These are phyloP conservation scores for Petroica traversi DNA, from an alignment of 2,113 vertebrate genomes.

Conservation along the genomic window DNA sequence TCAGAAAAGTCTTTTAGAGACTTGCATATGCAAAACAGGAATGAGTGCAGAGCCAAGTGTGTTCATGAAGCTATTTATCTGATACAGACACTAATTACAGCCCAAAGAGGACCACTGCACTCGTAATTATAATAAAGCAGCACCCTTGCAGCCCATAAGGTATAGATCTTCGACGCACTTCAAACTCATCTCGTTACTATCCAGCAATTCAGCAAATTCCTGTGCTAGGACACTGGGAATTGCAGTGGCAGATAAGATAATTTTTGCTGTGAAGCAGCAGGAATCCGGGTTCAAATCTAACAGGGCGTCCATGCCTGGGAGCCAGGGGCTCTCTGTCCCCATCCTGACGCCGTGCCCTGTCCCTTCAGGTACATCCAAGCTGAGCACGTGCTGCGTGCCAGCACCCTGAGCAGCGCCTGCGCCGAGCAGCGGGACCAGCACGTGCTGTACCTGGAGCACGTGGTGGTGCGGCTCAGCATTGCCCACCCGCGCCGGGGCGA, in stretches of 20 bases:
- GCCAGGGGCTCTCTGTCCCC: not conserved
- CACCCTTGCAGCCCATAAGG: not conserved
- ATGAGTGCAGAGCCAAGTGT: not conserved
- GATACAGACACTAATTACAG: slow-evolving; percentile 32
- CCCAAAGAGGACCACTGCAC: not conserved
- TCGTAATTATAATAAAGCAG: slow-evolving; percentile 29
- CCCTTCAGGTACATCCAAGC: slow-evolving; percentile 81
- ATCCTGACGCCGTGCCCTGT: rapidly evolving
- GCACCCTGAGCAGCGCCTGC: slow-evolving; percentile 77
- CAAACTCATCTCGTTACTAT: not conserved
- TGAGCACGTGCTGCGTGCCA: slow-evolving; percentile 79
- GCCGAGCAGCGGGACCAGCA: slow-evolving; percentile 77
- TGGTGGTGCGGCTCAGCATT: slow-evolving; percentile 82
- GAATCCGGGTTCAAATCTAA: not conserved
- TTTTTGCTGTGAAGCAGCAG: not conserved
- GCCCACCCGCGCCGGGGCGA: slow-evolving; percentile 86
- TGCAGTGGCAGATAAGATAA: not conserved
- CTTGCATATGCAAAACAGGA: not conserved
- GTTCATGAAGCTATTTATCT: slow-evolving; percentile 46
- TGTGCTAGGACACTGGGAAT: not conserved
- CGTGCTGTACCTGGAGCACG: slow-evolving; percentile 85
- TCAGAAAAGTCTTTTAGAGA: not conserved
- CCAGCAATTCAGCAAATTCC: slow-evolving; percentile 19
- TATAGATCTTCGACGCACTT: not conserved
- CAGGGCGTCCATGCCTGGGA: rapidly evolving